Evolutionary conservation across 2,797 vertebrate genomes (phyloP), one percentile per base, ranked within the genome.

Genomic region (Nyctibius grandis): DNA sequence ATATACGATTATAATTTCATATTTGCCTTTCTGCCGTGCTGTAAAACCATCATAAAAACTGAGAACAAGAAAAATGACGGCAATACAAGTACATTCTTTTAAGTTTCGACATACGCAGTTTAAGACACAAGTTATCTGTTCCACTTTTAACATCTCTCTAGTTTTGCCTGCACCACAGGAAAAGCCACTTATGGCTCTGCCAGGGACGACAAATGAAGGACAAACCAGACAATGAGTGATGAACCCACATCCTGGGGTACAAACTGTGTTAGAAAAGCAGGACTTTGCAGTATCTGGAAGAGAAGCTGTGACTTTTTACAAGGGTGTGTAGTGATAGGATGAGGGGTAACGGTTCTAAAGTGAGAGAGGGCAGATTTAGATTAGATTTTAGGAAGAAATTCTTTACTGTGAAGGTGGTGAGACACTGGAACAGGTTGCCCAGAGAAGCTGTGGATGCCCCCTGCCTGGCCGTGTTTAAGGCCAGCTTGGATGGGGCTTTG

Each of bases 221-320:
- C 33, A 56, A 57, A 38, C 21, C 5, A 22, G 9, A n/a, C 13
- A n/a, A 31, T 0, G 12, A 17, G 47, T 1, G 57, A 82, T 36
- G 19, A 33, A 8, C 13, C 9, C 40, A 1, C 0, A 2, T 15
- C 40, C 47, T 11, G 11, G 14, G 4, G 12, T 4, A 19, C 0
- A 1, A 64, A 12, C 45, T 11, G 4, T 0, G 5, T n/a, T 20
- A 23, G 45, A 18, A 36, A 47, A 8, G 14, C 20, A 18, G 20
- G 12, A 33, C n/a, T 10, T 6, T 11, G 9, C 9, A 15, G 6
- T 0, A 31, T 1, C 4, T 5, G 13, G 22, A 51, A n/a, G 26
- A 20, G 25, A 28, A n/a, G 51, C 51, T 21, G 23, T 0, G n/a
- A 26, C 67, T n/a, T n/a, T n/a, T n/a, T n/a, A n/a, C n/a, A n/a